Percentiles rank a stretch among this genome's conserved stretches.
Evolutionary conservation across 2,113 vertebrate species (phyloP).

Genomic region (Telmatochromis sp.): DNA sequence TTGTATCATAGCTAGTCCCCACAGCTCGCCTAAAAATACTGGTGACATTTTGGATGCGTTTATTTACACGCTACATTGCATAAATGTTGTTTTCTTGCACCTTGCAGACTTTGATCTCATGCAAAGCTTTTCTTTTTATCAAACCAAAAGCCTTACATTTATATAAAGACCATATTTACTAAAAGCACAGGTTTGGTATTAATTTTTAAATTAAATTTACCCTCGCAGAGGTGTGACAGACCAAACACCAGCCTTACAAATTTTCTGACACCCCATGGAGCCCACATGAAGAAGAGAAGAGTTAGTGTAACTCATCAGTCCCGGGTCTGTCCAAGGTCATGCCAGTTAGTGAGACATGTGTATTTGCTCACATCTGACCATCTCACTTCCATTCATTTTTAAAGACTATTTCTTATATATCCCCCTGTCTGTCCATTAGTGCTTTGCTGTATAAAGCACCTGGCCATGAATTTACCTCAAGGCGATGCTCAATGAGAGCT

Average conservation of each 20-base stretch:
- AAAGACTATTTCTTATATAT: slow-evolving; percentile 57
- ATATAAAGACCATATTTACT: background rate
- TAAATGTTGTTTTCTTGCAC: background rate
- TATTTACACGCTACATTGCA: background rate
- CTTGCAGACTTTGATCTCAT: background rate
- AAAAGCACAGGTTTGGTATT: background rate
- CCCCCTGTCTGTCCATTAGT: slow-evolving; percentile 57
- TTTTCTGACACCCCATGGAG: background rate
- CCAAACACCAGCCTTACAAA: background rate
- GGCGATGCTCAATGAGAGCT: slow-evolving; percentile 50
- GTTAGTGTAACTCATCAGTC: background rate
- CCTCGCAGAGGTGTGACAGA: background rate
- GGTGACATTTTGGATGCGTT: background rate
- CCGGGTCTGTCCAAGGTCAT: background rate
- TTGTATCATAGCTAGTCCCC: background rate
- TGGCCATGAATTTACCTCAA: slow-evolving; percentile 66
- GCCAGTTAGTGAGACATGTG: slow-evolving; percentile 45
- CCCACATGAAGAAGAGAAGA: background rate
- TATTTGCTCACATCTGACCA: slow-evolving; percentile 60
- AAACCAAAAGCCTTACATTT: background rate
- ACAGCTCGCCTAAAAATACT: background rate
- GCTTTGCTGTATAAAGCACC: slow-evolving; percentile 61
- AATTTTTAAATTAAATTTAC: background rate
- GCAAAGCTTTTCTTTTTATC: background rate
- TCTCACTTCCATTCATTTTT: slow-evolving; percentile 70